Percentiles rank a stretch among this genome's conserved stretches.
phyloP scores from a whole-genome alignment of 2,888 invertebrate species.

The Drosophila recens region DNA sequence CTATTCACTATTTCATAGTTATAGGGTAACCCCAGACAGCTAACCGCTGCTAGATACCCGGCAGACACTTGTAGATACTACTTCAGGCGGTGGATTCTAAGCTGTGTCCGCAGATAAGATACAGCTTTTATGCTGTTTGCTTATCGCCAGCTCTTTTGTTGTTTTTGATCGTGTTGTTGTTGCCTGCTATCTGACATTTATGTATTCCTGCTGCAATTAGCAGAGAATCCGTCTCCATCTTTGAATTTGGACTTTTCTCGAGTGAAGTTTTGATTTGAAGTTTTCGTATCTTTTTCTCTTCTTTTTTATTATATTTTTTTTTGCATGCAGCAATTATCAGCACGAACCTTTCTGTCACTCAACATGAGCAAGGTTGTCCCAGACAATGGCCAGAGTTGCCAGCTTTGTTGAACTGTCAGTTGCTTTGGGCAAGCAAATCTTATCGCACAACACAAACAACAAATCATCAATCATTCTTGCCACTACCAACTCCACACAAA shows the following conservation, averaged over 20 bases:
- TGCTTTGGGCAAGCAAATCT: constrained; percentile 43
- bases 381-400: constrained; percentile 69
- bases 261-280: constrained; percentile 9
- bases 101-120: constrained; percentile 56
- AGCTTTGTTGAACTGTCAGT: constrained; percentile 39
- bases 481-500: constrained; percentile 26
- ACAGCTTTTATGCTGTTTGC: constrained; percentile 34
- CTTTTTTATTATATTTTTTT: constrained; percentile 25
- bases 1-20: not conserved
- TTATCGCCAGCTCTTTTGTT: constrained; percentile 47
- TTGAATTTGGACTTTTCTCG: constrained; percentile 23
- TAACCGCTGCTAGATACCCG: constrained; percentile 33
- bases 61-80: constrained; percentile 25
- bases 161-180: constrained; percentile 1
- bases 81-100: constrained; percentile 52
- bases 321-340: constrained; percentile 73
- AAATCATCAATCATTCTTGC: constrained; percentile 65
- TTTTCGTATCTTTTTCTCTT: constrained; percentile 17
- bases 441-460: constrained; percentile 62
- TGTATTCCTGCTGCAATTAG: constrained; percentile 53
- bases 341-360: constrained; percentile 73
- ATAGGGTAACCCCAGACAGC: constrained; percentile 10
- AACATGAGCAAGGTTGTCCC: constrained; percentile 61
- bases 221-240: constrained; percentile 22
- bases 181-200: constrained; percentile 25